A percentile compares a stretch with the other conserved stretches of the same genome.
Conservation (phyloP, 2,888 invertebrate species). For the Macrosiphum euphorbiae region DNA sequence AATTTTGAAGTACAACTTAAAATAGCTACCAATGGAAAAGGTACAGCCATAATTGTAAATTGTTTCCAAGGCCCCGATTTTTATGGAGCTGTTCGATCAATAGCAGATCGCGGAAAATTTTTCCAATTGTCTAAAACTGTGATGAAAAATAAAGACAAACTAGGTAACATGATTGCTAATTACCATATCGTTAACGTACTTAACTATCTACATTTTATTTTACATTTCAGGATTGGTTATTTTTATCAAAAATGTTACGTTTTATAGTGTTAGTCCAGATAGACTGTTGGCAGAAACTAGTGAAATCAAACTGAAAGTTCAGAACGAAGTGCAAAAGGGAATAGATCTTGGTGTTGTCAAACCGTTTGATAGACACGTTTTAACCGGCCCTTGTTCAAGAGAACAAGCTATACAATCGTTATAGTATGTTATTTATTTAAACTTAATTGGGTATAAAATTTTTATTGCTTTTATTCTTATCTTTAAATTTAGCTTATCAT, state of each 20-base stretch:
- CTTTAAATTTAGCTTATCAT: slow-evolving; percentile 26
- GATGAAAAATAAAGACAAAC: slow-evolving; percentile 46
- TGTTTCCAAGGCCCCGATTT: slow-evolving; percentile 54
- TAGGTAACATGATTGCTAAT: slow-evolving; percentile 25
- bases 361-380: slow-evolving; percentile 31
- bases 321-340: slow-evolving; percentile 35
- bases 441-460: not conserved
- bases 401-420: slow-evolving; percentile 45
- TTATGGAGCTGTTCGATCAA: slow-evolving; percentile 9
- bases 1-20: slow-evolving; percentile 46
- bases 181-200: not conserved
- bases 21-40: slow-evolving; percentile 54
- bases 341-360: slow-evolving; percentile 46
- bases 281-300: not conserved
- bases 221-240: slow-evolving; percentile 37
- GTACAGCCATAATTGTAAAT: slow-evolving; percentile 56
- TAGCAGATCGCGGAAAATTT: slow-evolving; percentile 1
- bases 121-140: slow-evolving; percentile 34
- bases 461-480: not conserved
- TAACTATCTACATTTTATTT: not conserved
- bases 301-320: slow-evolving; percentile 27
- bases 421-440: slow-evolving; percentile 16
- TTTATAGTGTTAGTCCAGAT: slow-evolving; percentile 29
- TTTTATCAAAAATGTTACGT: slow-evolving; percentile 9
- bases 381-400: slow-evolving; percentile 41